Conservation (phyloP, 2,888 invertebrate genomes). For the Agrotis exclamationis region DNA sequence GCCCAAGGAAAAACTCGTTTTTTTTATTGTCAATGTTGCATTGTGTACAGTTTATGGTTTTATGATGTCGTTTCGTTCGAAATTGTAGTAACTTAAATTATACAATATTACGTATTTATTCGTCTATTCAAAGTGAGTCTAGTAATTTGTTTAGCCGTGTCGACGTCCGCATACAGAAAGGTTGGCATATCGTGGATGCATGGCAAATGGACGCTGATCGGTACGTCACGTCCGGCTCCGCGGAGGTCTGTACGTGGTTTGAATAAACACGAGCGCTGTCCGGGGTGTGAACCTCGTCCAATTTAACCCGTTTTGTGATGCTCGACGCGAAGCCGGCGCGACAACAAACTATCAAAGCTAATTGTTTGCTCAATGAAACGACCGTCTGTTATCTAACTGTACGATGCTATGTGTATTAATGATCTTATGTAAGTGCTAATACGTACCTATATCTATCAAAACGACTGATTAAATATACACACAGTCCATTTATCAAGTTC, state of each 20-base stretch:
- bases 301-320: conserved; percentile 72
- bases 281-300: conserved; percentile 73
- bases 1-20: conserved; percentile 61
- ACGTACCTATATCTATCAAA: not conserved
- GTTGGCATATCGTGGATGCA: conserved; percentile 65
- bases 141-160: conserved; percentile 63
- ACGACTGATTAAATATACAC: not conserved
- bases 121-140: conserved; percentile 49
- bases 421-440: conserved; percentile 20
- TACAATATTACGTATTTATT: conserved; percentile 61
- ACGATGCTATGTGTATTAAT: conserved; percentile 22
- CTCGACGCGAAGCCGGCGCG: conserved; percentile 47
- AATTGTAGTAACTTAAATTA: conserved; percentile 41
- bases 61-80: conserved; percentile 35
- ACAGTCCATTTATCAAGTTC: not conserved
- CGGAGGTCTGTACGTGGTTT: conserved; percentile 84
- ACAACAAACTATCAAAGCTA: conserved; percentile 53
- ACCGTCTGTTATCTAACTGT: conserved; percentile 36
- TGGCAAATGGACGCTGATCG: conserved; percentile 71
- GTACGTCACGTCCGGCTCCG: conserved; percentile 82
- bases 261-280: conserved; percentile 74
- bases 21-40: conserved; percentile 38
- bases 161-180: conserved; percentile 62
- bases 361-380: conserved; percentile 57
- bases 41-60: conserved; percentile 55